These are phyloP conservation scores for Cololabis saira DNA, from an alignment of 2,113 vertebrate species.

Conservation along the genomic window DNA sequence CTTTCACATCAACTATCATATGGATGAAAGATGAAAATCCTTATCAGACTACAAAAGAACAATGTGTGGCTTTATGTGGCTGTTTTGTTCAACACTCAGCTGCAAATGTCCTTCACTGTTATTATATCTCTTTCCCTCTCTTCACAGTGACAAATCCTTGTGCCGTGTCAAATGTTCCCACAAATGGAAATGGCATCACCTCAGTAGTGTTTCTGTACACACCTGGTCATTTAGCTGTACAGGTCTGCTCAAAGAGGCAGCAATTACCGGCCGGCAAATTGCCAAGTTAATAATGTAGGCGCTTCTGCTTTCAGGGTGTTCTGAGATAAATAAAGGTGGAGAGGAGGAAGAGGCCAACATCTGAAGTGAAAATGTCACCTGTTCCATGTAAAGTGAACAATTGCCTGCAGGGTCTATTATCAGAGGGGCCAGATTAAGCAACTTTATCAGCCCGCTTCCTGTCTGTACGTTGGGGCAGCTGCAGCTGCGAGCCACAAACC, in stretches of 20 bases:
- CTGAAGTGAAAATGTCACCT: conserved; percentile 41
- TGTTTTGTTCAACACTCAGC: neutral
- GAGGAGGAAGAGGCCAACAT: conserved; percentile 9
- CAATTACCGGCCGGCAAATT: conserved; percentile 35
- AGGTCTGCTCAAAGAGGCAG: conserved; percentile 21
- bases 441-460: conserved; percentile 17
- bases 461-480: conserved; percentile 1
- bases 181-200: neutral
- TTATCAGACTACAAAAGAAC: neutral
- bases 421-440: neutral
- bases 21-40: neutral
- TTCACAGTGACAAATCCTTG: neutral
- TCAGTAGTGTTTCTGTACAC: conserved; percentile 4
- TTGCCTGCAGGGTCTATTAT: too few relatives aligned
- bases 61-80: conserved; percentile 1
- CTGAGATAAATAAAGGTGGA: conserved; percentile 46
- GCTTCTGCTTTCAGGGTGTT: conserved; percentile 29
- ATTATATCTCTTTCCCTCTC: conserved; percentile 5
- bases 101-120: conserved; percentile 9
- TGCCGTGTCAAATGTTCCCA: conserved; percentile 29
- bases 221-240: conserved; percentile 35
- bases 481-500: neutral
- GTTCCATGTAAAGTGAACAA: conserved; percentile 20
- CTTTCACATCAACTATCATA: neutral
- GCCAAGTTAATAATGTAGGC: conserved; percentile 32